Evolutionary conservation across 2,113 vertebrate genomes (phyloP), one percentile per base, ranked within the genome.

Genomic region (Cephalopterus ornatus): DNA sequence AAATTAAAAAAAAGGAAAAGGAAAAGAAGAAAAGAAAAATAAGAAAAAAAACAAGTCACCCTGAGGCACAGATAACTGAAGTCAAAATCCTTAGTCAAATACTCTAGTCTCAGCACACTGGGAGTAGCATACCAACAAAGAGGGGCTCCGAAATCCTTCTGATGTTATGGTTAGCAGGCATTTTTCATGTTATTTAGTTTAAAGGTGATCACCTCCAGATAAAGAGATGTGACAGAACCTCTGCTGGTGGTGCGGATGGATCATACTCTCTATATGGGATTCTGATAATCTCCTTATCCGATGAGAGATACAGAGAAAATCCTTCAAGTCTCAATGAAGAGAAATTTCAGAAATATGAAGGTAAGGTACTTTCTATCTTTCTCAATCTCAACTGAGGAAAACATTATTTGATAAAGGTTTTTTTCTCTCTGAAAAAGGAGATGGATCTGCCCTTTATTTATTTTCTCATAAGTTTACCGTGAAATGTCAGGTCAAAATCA

Each of bases 401-500:
- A 75, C n/a, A 79, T 75, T 33, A 53, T 81, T 74, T 81, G 46
- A 90, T 90, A 49, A 77, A 81, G 12, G 37, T 6, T 46, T 30
- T 39, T 30, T 39, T 47, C 49, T 62, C n/a, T 24, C 66, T 70
- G 13, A 88, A 35, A 75, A 85, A 56, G 21, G 23, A 92, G 28
- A 28, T 50, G 23, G n/a, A 89, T 77, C 24, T 87, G 66, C 7
- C 10, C 1, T 61, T 52, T 63, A 72, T 77, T 85, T 52, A 83
- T 56, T 93, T 56, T 12, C 13, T 50, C 8, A 46, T 59, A 93
- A 78, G 27, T 91, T 94, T 92, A 68, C 28, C 37, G 3, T 39
- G 32, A 95, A 95, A 93, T 50, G 17, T 91, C 81, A 91, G 81
- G 27, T 66, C 8, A 78, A 88, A 95, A 88, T 56, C 73, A 75